phyloP scores from a whole-genome alignment of 2,797 vertebrate genomes.

The Cyclura pinguis region DNA sequence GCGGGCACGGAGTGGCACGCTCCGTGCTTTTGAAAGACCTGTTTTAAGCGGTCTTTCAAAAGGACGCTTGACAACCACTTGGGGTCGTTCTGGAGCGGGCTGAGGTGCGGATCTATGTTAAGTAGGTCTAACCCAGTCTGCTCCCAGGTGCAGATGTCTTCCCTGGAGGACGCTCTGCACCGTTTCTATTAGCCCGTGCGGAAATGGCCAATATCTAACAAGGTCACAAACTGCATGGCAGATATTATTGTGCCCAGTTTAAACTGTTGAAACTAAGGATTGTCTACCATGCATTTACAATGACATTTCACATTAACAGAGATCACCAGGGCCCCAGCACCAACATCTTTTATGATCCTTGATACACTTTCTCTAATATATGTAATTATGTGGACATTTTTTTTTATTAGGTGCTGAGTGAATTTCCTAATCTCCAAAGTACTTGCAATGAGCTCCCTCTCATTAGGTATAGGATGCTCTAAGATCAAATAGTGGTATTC shows the following conservation, averaged over 20 bases:
- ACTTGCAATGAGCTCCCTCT: not conserved
- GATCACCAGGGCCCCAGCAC: not conserved
- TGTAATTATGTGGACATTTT: not conserved
- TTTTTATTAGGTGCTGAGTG: not conserved
- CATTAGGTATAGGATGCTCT: not conserved
- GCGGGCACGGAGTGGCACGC: too few species aligned
- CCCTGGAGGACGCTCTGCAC: too few species aligned
- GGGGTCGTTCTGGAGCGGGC: too few species aligned
- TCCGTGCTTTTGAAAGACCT: too few species aligned
- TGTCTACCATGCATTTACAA: too few species aligned
- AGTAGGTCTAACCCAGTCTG: too few species aligned
- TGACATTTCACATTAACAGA: not conserved
- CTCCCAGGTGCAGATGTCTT: too few species aligned
- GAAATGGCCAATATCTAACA: too few species aligned
- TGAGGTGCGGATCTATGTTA: too few species aligned
- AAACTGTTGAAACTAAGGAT: not conserved
- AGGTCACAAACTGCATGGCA: not conserved
- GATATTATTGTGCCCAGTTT: not conserved
- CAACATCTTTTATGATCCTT: not conserved
- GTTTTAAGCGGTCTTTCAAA: too few species aligned
- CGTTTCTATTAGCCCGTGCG: too few species aligned
- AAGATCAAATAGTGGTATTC: fast-evolving
- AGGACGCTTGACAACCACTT: too few species aligned
- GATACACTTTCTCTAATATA: not conserved
- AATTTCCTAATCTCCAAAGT: not conserved